Conservation (phyloP, 2,113 vertebrate genomes). For the Chionis minor region DNA sequence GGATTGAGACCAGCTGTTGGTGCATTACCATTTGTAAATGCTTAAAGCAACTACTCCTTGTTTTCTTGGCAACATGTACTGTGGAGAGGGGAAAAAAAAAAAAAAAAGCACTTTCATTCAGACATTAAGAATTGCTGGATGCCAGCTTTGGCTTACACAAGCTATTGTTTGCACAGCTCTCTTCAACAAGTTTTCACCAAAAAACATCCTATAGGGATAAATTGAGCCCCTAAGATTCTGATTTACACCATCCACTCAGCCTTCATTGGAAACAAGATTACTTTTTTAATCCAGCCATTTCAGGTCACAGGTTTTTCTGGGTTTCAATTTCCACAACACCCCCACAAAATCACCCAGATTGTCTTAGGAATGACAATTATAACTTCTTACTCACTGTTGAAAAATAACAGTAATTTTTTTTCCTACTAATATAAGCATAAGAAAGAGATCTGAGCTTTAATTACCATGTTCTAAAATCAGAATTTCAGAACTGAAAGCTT, state of each 20-base stretch:
- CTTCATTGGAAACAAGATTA: not conserved
- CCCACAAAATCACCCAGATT: slow-evolving; percentile 13
- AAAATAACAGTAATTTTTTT: slow-evolving; percentile 27
- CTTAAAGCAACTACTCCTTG: slow-evolving; percentile 84
- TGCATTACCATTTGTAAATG: slow-evolving; percentile 84
- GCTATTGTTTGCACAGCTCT: slow-evolving; percentile 72
- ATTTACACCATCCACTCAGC: not conserved
- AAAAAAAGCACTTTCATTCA: slow-evolving; percentile 71
- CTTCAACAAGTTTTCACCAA: slow-evolving; percentile 68
- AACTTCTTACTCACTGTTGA: slow-evolving; percentile 17
- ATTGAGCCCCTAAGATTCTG: not conserved
- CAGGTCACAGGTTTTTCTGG: not conserved
- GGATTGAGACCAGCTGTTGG: slow-evolving; percentile 83
- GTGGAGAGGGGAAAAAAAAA: not conserved
- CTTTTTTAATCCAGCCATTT: not conserved
- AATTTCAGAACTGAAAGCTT: not conserved
- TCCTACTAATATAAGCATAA: not conserved
- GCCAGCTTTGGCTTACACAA: slow-evolving; percentile 70
- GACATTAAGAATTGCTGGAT: slow-evolving; percentile 75
- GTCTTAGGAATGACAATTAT: not conserved
- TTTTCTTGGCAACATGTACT: slow-evolving; percentile 78
- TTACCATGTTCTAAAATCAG: not conserved
- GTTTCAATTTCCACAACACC: not conserved
- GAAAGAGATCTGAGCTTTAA: not conserved
- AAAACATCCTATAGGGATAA: slow-evolving; percentile 6